These are phyloP conservation scores for Galendromus occidentalis DNA, from an alignment of 1,140 invertebrate species.

Conservation along the genomic window DNA sequence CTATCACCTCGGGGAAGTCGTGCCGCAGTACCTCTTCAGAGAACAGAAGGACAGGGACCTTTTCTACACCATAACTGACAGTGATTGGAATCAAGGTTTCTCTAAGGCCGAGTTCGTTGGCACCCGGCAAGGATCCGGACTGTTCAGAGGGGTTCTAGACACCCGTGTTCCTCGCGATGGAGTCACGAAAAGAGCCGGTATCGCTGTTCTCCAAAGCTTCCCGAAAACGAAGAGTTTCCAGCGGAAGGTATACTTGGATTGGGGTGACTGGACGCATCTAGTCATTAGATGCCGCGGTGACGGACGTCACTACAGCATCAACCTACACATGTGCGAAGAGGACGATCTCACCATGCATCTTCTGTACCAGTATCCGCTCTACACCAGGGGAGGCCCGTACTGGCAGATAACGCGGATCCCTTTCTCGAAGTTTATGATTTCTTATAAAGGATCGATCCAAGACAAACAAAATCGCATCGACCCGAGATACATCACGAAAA, in stretches of 20 bases:
- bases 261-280: conserved; percentile 56
- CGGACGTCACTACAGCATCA: conserved; percentile 62
- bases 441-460: conserved; percentile 63
- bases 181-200: conserved; percentile 45
- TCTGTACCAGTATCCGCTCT: conserved; percentile 55
- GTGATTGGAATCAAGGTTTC: conserved; percentile 53
- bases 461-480: conserved; percentile 47
- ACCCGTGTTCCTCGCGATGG: conserved; percentile 57
- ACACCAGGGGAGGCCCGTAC: conserved; percentile 83
- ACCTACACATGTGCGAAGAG: conserved; percentile 41
- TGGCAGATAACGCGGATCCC: conserved; percentile 84
- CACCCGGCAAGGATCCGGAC: conserved; percentile 42
- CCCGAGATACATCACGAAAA: conserved; percentile 38
- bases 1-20: neutral
- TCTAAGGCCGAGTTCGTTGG: conserved; percentile 40
- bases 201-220: neutral
- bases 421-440: conserved; percentile 75
- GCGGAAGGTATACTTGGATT: conserved; percentile 38
- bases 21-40: neutral
- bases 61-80: conserved; percentile 33
- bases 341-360: conserved; percentile 67
- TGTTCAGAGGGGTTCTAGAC: conserved; percentile 53
- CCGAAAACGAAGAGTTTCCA: conserved; percentile 54
- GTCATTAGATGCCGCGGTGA: conserved; percentile 69
- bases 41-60: neutral